Base-by-base conservation (phyloP, 2,113 vertebrate genomes). In the Pandion haliaetus region DNA sequence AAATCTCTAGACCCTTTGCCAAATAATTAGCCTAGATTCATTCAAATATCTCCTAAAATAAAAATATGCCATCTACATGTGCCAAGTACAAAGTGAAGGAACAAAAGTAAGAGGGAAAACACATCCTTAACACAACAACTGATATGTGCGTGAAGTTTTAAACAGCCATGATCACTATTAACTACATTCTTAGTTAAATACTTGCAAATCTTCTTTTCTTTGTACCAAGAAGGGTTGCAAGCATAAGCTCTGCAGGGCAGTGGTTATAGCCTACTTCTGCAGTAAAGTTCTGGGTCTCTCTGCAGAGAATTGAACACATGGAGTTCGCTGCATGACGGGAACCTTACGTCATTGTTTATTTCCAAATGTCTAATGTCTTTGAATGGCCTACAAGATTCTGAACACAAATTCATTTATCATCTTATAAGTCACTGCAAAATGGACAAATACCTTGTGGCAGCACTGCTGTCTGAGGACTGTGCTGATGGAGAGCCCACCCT, bases 401-500 rank as follows among this genome's bases (percentile, higher is more conserved):
- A 89, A 73, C 58, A 84, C 9, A 12, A 55, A 84, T 52, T 69
- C 3, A 36, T 69, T 86, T 65, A 52, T 65, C 13, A 12, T 83
- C 52, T 80, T 76, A 58, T 9, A 67, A 55, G 34, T 67, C 57
- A 81, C 25, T 52, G 58, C 63, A 96, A 69, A 91, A 77, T 11
- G 12, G 55, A 77, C 14, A 58, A 96, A 81, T 97, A 98, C 98
- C 98, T 98, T 70, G 83, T 47, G 85, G 92, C 86, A 54, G 98
- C 91, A 77, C 96, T 98, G 90, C 83, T 96, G 38, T 99, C 96
- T 59, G 88, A 93, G 92, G 98, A 63, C 95, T 95, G 95, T 52
- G 85, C 47, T 52, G 97, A 90, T 57, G 97, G 97, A 96, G 93
- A 96, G 74, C 97, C 79, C 45, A 97, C 89, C 73, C 78, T 93